Base-by-base conservation (phyloP, 2,797 vertebrate species). In the Apogon hyalosoma region DNA sequence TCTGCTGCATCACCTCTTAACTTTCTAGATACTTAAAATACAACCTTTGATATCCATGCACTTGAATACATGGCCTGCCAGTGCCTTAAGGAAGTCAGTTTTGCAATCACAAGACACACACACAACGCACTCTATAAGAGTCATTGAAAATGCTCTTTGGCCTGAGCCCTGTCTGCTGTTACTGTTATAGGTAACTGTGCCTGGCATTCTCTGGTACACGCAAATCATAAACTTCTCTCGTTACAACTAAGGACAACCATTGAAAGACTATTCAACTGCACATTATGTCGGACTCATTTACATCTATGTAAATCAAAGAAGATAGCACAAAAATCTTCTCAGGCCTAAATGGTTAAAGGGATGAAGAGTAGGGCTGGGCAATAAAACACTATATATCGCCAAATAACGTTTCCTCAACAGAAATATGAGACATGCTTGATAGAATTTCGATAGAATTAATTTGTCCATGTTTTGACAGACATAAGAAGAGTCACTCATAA, bases 41-140 rank as follows among this genome's bases (percentile, higher is more conserved):
- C 2, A 36, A 36, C 33, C 33, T 10, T 36, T 36, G 7, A 36
- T 36, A 36, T 36, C 24, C 12, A 58, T 28, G 24, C 24, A 52
- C 1, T 15, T 6, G 7, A 31, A 46, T 10, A 2, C 38, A 55
- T 39, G 18, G n/a, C 13, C 24, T 47, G 12, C 16, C 45, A 67
- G 56, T 55, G 19, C 31, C 38, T 59, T 1, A 3, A 61, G 36
- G 56, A 70, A 75, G 66, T 65, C n/a, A 4, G 33, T 50, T 19
- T 58, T 43, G 14, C 14, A 43, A 64, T 68, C 69, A 57, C 18
- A 52, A 50, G 54, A 80, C 18, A 69, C n/a, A 52, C 31, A 52
- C 21, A 52, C 68, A 31, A 49, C 51, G 53, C 41, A 51, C 8
- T 41, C 16, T 49, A 41, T 21, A n/a, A 52, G 19, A 21, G 53